Conservation (phyloP, 1,140 invertebrate species). For the Penaeus japonicus region DNA sequence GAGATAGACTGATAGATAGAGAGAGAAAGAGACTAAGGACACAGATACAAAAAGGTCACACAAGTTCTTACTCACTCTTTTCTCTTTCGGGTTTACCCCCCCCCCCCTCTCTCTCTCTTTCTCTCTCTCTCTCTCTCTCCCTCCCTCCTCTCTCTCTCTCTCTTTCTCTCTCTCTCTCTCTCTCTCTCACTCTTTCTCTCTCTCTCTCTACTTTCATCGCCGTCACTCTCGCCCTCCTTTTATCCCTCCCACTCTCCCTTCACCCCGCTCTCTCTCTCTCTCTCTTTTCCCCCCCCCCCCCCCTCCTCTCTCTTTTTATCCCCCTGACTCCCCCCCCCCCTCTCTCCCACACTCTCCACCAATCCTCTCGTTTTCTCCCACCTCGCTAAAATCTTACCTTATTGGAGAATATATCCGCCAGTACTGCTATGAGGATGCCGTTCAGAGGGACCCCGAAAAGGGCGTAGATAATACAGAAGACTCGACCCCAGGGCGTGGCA, state of each 20-base stretch:
- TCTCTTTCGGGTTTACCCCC: no score
- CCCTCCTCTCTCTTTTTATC: background rate
- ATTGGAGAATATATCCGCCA: background rate
- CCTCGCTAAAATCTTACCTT: background rate
- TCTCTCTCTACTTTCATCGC: background rate
- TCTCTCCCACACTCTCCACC: background rate
- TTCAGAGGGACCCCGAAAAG: slow-evolving; percentile 90
- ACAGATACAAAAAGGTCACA: background rate
- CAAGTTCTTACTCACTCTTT: background rate
- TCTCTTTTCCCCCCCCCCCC: background rate
- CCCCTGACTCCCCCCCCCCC: background rate
- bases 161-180: background rate
- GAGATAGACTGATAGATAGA: background rate
- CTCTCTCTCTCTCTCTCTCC: background rate
- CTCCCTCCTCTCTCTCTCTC: background rate
- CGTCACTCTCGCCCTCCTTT: background rate
- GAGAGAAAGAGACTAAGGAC: background rate
- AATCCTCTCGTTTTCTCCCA: no score
- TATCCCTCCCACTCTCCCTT: background rate
- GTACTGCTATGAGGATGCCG: background rate
- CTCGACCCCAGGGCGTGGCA: slow-evolving; percentile 80
- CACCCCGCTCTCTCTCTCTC: background rate
- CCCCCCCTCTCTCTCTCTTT: background rate
- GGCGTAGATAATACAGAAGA: slow-evolving; percentile 92
- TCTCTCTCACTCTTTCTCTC: background rate